These are phyloP conservation scores for Myxocyprinus asiaticus DNA, from an alignment of 2,113 vertebrate species.

Conservation along the genomic window DNA sequence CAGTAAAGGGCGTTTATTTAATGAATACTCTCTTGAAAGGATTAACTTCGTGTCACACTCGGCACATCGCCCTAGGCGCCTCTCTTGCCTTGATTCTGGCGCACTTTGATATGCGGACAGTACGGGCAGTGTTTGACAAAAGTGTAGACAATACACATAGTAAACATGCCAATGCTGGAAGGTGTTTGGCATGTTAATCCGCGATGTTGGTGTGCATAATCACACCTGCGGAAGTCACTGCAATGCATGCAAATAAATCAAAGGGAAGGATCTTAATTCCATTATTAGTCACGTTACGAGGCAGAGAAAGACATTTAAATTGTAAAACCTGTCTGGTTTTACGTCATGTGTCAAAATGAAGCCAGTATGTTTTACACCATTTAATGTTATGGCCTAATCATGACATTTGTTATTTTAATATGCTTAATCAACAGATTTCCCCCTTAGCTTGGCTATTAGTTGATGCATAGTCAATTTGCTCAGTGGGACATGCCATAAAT, in stretches of 20 bases:
- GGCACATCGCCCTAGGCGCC: conserved; percentile 59
- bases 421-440: conserved; percentile 27
- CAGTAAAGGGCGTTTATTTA: conserved; percentile 9
- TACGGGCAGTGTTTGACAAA: conserved; percentile 57
- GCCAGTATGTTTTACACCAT: neutral
- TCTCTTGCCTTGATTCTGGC: conserved; percentile 56
- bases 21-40: conserved; percentile 60
- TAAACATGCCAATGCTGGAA: conserved; percentile 41
- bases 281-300: neutral
- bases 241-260: conserved; percentile 61
- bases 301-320: neutral
- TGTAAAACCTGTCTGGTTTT: neutral
- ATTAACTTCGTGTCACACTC: conserved; percentile 65
- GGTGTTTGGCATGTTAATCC: conserved; percentile 63
- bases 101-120: conserved; percentile 50
- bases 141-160: conserved; percentile 63
- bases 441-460: conserved; percentile 53
- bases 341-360: neutral
- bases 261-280: conserved; percentile 30
- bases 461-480: conserved; percentile 62
- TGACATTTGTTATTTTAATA: conserved; percentile 19
- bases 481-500: conserved; percentile 75
- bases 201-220: conserved; percentile 33
- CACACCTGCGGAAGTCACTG: conserved; percentile 51
- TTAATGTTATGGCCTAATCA: neutral